Evolutionary conservation across 2,797 vertebrate species (phyloP), one percentile per base, ranked within the genome.

Genomic region (Sebastes vulpes): DNA sequence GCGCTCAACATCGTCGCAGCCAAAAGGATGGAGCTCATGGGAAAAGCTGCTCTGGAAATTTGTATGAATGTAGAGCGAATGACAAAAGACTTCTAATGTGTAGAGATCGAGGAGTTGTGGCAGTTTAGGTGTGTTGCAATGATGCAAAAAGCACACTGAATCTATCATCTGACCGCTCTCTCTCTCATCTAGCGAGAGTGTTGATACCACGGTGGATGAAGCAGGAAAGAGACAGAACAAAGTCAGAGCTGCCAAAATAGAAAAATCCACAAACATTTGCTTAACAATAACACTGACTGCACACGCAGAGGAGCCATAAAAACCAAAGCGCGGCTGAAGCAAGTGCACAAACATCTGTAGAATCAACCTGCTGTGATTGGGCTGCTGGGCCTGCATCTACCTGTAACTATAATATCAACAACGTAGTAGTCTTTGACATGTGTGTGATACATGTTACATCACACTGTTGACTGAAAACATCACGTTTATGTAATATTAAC

Each of bases 11-110:
- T 52, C 6, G 9, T 32, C 28, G 63, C 67, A 42, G 77, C 58
- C 52, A 53, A 76, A 63, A 42, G 26, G 42, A 81, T 35, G 42
- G 65, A 67, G 21, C 26, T 75, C 68, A 8, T 53, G 80, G 66
- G 77, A 81, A 79, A 64, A 3, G 26, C 18, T 50, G 72, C 25
- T 75, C 28, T 81, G 46, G n/a, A 84, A 82, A 79, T 76, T 12
- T 66, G n/a, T 57, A 60, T 20, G 18, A 77, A 53, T 23, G 26
- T n/a, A 20, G 23, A 71, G 16, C 0, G 5, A 81, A 77, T 42
- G 66, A 77, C 28, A 53, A 50, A n/a, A 7, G 26, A 32, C 3
- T 25, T 58, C 3, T 7, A n/a, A 26, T 2, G 26, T 11, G 14
- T 21, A 28, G 11, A 56, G 18, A 58, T 0, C 8, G 18, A 20